Percentiles rank a stretch among this genome's conserved stretches.
Evolutionary conservation across 2,113 vertebrate genomes (phyloP).

Genomic region (Sisor rabdophorus): DNA sequence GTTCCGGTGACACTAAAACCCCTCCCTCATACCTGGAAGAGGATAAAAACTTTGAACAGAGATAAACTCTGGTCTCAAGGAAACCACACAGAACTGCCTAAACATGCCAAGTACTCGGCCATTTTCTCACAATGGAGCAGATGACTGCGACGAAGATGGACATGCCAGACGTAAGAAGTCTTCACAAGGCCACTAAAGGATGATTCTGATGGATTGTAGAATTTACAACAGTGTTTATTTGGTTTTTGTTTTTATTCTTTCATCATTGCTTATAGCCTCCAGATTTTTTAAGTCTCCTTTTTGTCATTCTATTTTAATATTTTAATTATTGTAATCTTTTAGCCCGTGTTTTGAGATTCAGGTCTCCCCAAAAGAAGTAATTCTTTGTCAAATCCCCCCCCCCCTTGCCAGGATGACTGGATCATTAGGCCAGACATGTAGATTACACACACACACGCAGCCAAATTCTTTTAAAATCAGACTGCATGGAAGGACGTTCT

Average conservation of each 20-base stretch:
- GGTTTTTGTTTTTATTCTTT: neutral
- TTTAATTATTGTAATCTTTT: conserved; percentile 31
- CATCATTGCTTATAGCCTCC: conserved; percentile 16
- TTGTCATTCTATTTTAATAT: conserved; percentile 31
- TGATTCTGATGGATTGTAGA: conserved; percentile 32
- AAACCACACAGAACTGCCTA: conserved; percentile 41
- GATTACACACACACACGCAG: neutral
- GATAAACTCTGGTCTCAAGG: conserved; percentile 33
- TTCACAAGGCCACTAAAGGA: conserved; percentile 26
- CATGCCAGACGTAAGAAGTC: conserved; percentile 30
- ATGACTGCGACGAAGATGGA: conserved; percentile 25
- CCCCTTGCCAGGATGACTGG: neutral
- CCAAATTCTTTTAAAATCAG: conserved; percentile 12
- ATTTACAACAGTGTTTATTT: conserved; percentile 39
- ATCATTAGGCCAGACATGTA: conserved; percentile 22
- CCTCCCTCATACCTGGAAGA: neutral
- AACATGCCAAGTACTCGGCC: conserved; percentile 46
- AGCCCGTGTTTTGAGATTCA: conserved; percentile 29
- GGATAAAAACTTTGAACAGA: conserved; percentile 23
- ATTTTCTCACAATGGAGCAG: conserved; percentile 39
- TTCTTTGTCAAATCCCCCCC: neutral
- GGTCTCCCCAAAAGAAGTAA: conserved; percentile 3
- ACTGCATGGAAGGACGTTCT: conserved; percentile 9
- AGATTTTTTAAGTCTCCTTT: conserved; percentile 25
- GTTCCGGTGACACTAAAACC: conserved; percentile 84